Evolutionary conservation across 2,888 invertebrate species (phyloP).

Genomic region (Boloria selene): DNA sequence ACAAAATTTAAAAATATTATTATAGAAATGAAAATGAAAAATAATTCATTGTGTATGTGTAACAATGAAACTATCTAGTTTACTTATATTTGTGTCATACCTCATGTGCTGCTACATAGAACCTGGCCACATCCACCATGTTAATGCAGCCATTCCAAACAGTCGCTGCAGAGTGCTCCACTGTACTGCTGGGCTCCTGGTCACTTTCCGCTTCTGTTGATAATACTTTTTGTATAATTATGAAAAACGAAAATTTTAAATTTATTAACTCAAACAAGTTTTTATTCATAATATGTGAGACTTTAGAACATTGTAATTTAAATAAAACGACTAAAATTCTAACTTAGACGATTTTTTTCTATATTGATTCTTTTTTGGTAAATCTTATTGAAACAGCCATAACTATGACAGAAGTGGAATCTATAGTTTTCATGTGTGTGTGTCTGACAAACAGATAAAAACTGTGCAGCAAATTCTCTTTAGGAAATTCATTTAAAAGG

Average conservation of each 20-base stretch:
- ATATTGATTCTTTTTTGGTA: too few relatives aligned
- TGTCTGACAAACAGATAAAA: too few relatives aligned
- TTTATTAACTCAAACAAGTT: background rate
- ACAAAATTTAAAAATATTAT: too few relatives aligned
- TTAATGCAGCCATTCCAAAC: conserved; percentile 93
- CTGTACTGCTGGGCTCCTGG: conserved; percentile 91
- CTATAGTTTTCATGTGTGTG: too few relatives aligned
- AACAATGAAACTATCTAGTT: background rate
- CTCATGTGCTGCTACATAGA: conserved; percentile 91
- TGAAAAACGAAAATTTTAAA: background rate
- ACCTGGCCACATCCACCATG: conserved; percentile 95
- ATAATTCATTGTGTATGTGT: background rate
- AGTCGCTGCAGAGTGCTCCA: conserved; percentile 76
- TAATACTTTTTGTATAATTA: background rate
- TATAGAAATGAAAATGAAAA: too few relatives aligned
- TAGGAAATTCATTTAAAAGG: too few relatives aligned
- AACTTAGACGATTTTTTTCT: too few relatives aligned
- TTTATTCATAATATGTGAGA: too few relatives aligned
- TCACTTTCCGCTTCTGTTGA: conserved; percentile 84
- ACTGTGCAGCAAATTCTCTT: too few relatives aligned
- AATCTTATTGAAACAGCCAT: too few relatives aligned
- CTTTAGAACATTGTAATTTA: background rate
- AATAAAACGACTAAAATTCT: too few relatives aligned
- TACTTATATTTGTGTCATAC: conserved; percentile 61
- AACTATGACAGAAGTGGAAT: too few relatives aligned